phyloP scores from a whole-genome alignment of 37 sponge, comb jelly and placozoan species.

The Beroe ovata region DNA sequence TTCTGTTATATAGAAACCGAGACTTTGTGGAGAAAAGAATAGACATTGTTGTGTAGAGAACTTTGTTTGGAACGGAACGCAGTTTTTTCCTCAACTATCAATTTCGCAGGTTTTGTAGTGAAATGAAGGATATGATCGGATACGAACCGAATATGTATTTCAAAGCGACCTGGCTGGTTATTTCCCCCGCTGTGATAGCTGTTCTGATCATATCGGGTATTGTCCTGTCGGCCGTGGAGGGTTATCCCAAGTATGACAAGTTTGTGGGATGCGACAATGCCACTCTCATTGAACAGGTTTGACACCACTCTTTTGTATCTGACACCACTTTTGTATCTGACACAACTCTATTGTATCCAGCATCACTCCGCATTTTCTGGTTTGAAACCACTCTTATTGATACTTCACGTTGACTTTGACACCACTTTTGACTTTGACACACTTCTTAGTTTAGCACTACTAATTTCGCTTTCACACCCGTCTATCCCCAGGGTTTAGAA shows the following conservation, averaged over 20 bases:
- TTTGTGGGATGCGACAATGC: conserved; percentile 60
- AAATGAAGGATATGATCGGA: conserved; percentile 54
- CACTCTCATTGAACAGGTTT: conserved; percentile 35
- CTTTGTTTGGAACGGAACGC: neutral
- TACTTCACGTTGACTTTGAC: no score
- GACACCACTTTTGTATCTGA: no score
- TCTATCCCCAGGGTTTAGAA: conserved; percentile 15
- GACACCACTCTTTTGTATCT: neutral
- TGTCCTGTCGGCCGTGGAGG: neutral
- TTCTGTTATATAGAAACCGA: no score
- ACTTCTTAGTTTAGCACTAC: no score
- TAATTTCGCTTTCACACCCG: no score
- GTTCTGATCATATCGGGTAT: conserved; percentile 46
- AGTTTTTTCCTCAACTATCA: no score
- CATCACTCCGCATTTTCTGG: neutral
- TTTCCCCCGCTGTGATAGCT: neutral
- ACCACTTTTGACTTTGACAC: no score
- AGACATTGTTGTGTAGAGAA: neutral
- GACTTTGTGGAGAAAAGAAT: neutral
- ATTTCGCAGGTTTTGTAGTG: conserved; percentile 24
- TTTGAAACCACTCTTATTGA: no score
- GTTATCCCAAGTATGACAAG: conserved; percentile 41
- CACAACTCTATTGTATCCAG: no score
- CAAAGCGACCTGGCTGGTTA: conserved; percentile 24
- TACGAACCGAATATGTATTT: conserved; percentile 52